Base-by-base conservation (phyloP, 2,797 vertebrate genomes). In the Trematomus bernacchii region DNA sequence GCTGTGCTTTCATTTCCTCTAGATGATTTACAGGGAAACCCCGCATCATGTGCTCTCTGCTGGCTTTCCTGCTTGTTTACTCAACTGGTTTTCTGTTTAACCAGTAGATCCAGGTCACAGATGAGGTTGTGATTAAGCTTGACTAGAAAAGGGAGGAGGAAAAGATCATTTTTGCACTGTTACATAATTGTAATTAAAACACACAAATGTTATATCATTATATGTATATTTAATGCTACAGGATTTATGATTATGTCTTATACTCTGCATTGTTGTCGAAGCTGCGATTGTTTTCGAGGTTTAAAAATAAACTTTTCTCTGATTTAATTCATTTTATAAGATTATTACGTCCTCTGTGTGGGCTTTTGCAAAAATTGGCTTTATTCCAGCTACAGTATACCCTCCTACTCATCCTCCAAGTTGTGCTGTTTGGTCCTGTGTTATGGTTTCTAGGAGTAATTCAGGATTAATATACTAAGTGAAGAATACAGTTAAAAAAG, bases 381-480 rank as follows among this genome's bases (percentile, higher is more conserved):
- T 51, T 55, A 53, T 83, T 87, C 69, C 66, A 79, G 78, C 69
- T 79, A 59, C 77, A 82, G 27, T 27, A 61, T 37, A 37, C 7
- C 79, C 86, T 83, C 79, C 82, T 70, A 79, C 81, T 82, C 79
- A 72, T 82, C 71, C 43, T 80, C 66, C 51, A 83, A 87, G 72
- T 82, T 85, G 57, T 73, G 59, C 62, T 76, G 73, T 70, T 70
- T 67, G 47, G 70, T 71, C 40, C 15, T 55, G 23, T 68, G 43
- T 72, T 46, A 67, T 64, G 30, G 46, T 68, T 62, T 75, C 14
- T 66, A 68, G 12, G 44, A 67, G 46, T 66, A 43, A 77, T 72
- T 77, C 19, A 15, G 30, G 74, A 66, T 76, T 79, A 81, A 72
- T 74, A 60, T 58, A 80, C 71, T 23, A 66, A 74, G 7, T 70